These are phyloP conservation scores for Agrochola lychnidis DNA, from an alignment of 2,888 invertebrate species.

Conservation along the genomic window DNA sequence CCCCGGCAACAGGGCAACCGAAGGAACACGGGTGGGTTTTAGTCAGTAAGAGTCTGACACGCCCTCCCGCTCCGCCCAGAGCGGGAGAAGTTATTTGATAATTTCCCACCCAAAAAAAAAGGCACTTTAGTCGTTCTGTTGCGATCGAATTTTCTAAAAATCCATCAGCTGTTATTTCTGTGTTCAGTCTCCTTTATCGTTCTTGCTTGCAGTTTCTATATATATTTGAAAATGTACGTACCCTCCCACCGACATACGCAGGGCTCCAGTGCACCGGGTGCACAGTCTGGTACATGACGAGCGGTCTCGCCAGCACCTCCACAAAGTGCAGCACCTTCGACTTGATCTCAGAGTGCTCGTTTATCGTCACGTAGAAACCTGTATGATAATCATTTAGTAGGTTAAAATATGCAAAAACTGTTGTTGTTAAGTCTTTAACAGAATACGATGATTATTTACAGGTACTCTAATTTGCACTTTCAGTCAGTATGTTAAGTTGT, in stretches of 20 bases:
- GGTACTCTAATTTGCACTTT: too few relatives aligned
- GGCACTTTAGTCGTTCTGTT: neutral
- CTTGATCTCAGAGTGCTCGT: slow-evolving; percentile 96
- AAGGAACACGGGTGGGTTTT: too few relatives aligned
- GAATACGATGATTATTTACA: neutral
- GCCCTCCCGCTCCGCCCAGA: too few relatives aligned
- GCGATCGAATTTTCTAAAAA: neutral
- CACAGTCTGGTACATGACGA: slow-evolving; percentile 97
- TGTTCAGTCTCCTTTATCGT: neutral
- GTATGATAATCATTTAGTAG: slow-evolving; percentile 32
- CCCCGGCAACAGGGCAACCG: too few relatives aligned
- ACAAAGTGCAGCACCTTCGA: slow-evolving; percentile 98
- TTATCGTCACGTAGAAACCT: slow-evolving; percentile 98
- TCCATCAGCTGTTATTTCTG: neutral
- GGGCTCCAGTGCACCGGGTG: slow-evolving; percentile 99
- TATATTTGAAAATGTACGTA: slow-evolving; percentile 77
- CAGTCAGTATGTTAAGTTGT: neutral
- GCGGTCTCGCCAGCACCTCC: slow-evolving; percentile 98
- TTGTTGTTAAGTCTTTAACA: neutral
- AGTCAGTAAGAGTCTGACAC: too few relatives aligned
- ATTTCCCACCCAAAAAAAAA: too few relatives aligned
- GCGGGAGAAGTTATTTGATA: too few relatives aligned
- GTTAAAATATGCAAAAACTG: neutral
- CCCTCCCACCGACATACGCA: slow-evolving; percentile 96
- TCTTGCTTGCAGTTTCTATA: neutral